Conservation (phyloP, 2,888 invertebrate species). For the Epiblema foenella region DNA sequence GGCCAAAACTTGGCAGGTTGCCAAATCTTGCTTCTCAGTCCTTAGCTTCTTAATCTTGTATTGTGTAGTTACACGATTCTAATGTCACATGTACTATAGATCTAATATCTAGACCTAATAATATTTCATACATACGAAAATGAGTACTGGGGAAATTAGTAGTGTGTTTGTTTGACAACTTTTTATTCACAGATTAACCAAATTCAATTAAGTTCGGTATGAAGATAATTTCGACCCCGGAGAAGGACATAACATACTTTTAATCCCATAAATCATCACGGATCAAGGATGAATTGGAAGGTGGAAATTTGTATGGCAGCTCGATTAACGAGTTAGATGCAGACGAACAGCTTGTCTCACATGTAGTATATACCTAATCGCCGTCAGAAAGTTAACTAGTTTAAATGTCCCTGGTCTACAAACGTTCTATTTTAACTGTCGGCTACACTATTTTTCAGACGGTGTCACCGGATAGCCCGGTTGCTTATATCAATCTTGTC, state of each 20-base stretch:
- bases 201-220: neutral
- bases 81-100: neutral
- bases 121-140: neutral
- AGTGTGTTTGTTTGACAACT: no score
- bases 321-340: no score
- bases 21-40: slow-evolving; percentile 57
- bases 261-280: neutral
- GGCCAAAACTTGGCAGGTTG: slow-evolving; percentile 68
- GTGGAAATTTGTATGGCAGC: neutral
- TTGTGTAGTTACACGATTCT: neutral
- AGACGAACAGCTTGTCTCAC: no score
- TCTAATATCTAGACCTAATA: neutral
- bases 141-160: no score
- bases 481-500: neutral
- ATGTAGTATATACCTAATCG: neutral
- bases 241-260: neutral
- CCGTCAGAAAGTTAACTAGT: neutral
- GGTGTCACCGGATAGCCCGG: neutral
- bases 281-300: neutral
- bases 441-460: neutral
- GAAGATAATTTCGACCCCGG: neutral
- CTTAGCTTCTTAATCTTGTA: slow-evolving; percentile 26
- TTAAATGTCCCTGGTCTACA: slow-evolving; percentile 3
- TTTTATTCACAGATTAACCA: no score
- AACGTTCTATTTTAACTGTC: slow-evolving; percentile 16